These are phyloP conservation scores for Lithobius niger DNA, from an alignment of 1,140 invertebrate species.

Conservation along the genomic window DNA sequence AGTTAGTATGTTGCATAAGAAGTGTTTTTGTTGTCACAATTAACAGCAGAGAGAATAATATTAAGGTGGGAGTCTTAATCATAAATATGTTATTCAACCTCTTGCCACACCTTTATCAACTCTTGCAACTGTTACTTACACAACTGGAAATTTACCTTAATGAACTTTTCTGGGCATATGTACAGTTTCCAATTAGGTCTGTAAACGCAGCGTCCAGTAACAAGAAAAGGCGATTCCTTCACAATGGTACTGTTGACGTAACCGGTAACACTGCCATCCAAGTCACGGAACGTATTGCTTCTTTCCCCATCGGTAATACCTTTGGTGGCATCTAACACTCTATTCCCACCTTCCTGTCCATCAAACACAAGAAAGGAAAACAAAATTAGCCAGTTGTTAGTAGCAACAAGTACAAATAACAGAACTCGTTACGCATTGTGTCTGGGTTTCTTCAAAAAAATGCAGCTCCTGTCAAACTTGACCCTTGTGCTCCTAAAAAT, in stretches of 20 bases:
- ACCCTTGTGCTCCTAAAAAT: too few species aligned
- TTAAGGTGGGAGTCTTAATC: too few species aligned
- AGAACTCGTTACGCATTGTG: too few species aligned
- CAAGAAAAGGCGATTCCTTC: neutral
- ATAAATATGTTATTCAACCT: neutral
- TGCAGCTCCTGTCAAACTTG: too few species aligned
- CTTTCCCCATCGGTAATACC: neutral
- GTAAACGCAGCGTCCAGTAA: neutral
- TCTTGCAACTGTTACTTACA: neutral
- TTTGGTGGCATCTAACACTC: neutral
- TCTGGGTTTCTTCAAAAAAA: too few species aligned
- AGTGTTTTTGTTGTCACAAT: too few species aligned
- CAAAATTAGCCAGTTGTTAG: too few species aligned
- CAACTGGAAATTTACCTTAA: slow-evolving; percentile 2
- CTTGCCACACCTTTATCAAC: neutral
- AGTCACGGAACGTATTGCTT: neutral
- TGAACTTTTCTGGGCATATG: neutral
- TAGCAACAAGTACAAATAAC: too few species aligned
- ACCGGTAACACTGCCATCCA: slow-evolving; percentile 4
- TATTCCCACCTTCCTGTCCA: neutral
- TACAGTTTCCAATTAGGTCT: neutral
- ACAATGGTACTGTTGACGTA: neutral
- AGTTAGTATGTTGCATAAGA: neutral
- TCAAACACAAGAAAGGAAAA: too few species aligned
- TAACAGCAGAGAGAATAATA: too few species aligned